These are phyloP conservation scores for Actenoides lindsayi DNA, from an alignment of 2,113 vertebrate species.

Conservation along the genomic window DNA sequence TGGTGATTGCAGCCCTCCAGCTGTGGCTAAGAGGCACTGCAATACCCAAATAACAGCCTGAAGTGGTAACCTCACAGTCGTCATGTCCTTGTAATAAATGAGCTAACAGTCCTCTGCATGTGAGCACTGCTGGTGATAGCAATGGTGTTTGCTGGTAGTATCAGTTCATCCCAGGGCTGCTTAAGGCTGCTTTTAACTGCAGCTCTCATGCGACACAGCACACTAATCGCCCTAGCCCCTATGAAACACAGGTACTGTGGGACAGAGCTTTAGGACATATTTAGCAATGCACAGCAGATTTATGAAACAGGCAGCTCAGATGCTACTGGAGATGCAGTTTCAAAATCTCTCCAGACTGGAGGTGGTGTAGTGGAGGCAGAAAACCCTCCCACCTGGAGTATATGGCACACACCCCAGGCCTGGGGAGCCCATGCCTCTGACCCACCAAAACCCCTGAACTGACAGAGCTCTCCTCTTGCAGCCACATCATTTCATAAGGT, in stretches of 20 bases:
- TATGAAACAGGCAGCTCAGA: background rate
- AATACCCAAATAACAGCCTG: background rate
- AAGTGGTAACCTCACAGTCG: background rate
- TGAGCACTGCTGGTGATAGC: background rate
- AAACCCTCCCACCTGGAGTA: background rate
- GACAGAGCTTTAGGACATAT: background rate
- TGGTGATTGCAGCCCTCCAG: background rate
- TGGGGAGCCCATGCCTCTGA: background rate
- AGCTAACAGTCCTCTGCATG: background rate
- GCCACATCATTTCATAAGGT: rapidly evolving
- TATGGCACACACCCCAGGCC: rapidly evolving
- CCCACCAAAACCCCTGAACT: background rate
- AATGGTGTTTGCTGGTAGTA: background rate
- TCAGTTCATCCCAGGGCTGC: background rate
- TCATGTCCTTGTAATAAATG: background rate
- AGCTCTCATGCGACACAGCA: background rate
- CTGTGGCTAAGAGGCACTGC: background rate
- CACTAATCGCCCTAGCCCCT: background rate
- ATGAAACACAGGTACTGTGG: background rate
- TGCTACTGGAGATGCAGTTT: background rate
- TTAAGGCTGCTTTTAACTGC: background rate
- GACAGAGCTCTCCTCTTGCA: background rate
- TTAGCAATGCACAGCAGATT: background rate
- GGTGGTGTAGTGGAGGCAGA: background rate
- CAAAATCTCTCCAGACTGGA: background rate